Base-by-base conservation (phyloP, 2,888 invertebrate species). In the Atethmia centrago region DNA sequence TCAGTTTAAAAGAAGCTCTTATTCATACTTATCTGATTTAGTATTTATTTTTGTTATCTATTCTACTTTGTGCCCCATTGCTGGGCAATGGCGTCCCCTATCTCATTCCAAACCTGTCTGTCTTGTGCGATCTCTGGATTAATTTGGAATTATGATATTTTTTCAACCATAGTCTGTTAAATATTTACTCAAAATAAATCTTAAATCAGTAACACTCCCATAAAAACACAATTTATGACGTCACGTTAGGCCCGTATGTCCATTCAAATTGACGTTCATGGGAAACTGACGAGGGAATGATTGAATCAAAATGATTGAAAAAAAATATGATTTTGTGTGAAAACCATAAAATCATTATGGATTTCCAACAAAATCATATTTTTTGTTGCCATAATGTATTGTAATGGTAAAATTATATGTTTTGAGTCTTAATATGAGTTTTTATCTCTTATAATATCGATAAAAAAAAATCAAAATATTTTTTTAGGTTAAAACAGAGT, bases 191-290 rank as follows among this genome's bases (percentile, higher is more conserved):
- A 28, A 40, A 31, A 77, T 55, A 49, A 78, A 71, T 55, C 36
- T 45, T 71, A 14, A 53, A 63, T 12, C n/a, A 58, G 63, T 49
- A 66, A 47, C n/a, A 45, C 25, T 53, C 1, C 8, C 16, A 55
- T 68, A 67, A 45, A 55, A 74, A 45, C 2, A 64, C 9, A 31
- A 21, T 21, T 1, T 42, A 14, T 74, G 53, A 68, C 55, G 55
- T 64, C 64, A 74, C 67, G 59, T 40, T 61, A 65, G 45, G 40
- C 31, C 40, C 58, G 53, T 45, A 59, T 71, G 68, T 70, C 63
- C 66, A 83, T 65, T 74, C 36, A 70, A 73, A 81, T 74, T 61
- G 40, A 71, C 73, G 40, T 82, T 82, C 53, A 71, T 74, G 77
- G 51, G 28, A 67, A 59, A 53, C 42, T 67, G 82, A 77, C 53